Conservation (phyloP, 1,140 invertebrate genomes). For the Leptestheria dahalacensis region DNA sequence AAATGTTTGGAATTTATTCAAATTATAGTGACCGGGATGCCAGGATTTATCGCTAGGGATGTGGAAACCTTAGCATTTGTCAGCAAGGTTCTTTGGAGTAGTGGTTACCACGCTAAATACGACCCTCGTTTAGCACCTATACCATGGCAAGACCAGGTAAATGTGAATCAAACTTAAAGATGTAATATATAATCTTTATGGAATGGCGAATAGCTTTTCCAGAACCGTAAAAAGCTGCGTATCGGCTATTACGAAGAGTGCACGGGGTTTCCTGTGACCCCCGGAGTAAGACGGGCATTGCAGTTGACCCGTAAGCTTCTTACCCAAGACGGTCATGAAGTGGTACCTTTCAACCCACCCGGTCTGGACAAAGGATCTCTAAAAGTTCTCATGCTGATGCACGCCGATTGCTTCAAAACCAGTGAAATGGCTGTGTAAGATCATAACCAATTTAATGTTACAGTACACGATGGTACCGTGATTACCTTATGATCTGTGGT, state of each 20-base stretch:
- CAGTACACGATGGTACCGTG: no score
- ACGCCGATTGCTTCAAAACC: no score
- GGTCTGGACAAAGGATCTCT: no score
- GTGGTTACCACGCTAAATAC: constrained; percentile 15
- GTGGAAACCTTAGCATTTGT: constrained; percentile 16
- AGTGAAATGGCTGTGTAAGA: no score
- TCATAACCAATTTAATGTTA: no score
- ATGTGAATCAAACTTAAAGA: background rate
- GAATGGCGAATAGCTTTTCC: constrained; percentile 2
- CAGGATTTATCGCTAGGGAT: constrained; percentile 19
- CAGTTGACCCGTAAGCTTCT: constrained; percentile 22
- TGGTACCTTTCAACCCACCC: constrained; percentile 21
- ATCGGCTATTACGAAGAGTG: constrained; percentile 28
- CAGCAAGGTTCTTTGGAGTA: constrained; percentile 12
- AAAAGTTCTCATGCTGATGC: no score
- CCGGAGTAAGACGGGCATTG: constrained; percentile 25
- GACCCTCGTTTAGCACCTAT: constrained; percentile 19
- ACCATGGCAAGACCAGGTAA: constrained; percentile 20
- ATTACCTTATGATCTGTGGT: no score
- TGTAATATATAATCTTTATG: background rate
- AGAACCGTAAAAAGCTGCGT: constrained; percentile 18
- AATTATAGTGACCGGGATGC: constrained; percentile 17
- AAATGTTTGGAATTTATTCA: no score
- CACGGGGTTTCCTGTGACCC: constrained; percentile 24
- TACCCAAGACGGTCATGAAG: constrained; percentile 23